Percentiles rank a stretch among this genome's conserved stretches.
These are phyloP conservation scores for Ictalurus furcatus DNA, from an alignment of 2,113 vertebrate genomes.

Conservation along the genomic window DNA sequence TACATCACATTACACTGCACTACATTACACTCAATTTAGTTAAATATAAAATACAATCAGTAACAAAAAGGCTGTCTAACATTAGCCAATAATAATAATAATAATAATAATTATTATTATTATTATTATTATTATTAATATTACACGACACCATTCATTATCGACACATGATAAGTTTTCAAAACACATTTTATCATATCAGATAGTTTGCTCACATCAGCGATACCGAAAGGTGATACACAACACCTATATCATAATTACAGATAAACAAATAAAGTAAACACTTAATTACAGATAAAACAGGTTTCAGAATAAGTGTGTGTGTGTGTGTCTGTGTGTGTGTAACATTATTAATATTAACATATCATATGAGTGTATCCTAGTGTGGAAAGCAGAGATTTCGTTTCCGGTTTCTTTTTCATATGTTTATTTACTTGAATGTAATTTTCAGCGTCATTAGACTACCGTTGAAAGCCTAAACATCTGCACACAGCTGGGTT, in stretches of 20 bases:
- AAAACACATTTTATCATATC: neutral
- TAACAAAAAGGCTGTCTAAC: neutral
- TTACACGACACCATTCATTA: neutral
- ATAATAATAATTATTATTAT: neutral
- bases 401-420: neutral
- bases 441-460: neutral
- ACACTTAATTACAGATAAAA: neutral
- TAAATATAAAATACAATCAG: neutral
- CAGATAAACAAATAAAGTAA: neutral
- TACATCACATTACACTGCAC: neutral
- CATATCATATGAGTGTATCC: neutral
- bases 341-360: neutral
- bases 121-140: conserved; percentile 17
- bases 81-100: neutral
- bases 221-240: neutral
- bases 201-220: neutral
- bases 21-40: neutral
- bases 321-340: neutral
- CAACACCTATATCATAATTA: neutral
- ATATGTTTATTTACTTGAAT: neutral
- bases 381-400: neutral
- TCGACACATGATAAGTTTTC: conserved; percentile 9
- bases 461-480: neutral
- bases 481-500: conserved; percentile 3
- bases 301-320: too few relatives aligned